phyloP scores from a whole-genome alignment of 2,888 invertebrate species.

The Coenonympha glycerion region DNA sequence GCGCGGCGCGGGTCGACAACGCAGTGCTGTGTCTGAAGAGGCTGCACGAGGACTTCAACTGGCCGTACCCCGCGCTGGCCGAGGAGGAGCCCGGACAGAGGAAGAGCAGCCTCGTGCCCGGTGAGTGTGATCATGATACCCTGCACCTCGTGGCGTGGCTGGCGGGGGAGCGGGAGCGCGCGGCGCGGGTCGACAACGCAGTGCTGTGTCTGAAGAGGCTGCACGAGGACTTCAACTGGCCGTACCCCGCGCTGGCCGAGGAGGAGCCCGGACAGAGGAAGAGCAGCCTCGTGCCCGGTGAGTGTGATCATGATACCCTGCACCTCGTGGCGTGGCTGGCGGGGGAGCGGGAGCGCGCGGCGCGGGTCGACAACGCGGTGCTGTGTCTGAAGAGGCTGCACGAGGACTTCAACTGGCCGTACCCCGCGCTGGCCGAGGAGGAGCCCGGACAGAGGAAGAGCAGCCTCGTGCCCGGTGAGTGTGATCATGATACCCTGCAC shows the following conservation, averaged over 20 bases:
- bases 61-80: conserved; percentile 87
- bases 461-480: no score
- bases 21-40: conserved; percentile 89
- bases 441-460: no score
- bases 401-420: no score
- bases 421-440: no score
- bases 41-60: conserved; percentile 92
- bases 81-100: conserved; percentile 52
- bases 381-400: no score
- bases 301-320: conserved; percentile 17
- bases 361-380: no score
- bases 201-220: conserved; percentile 87
- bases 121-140: conserved; percentile 36
- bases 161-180: conserved; percentile 87
- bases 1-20: conserved; percentile 90
- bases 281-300: conserved; percentile 55
- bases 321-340: no score
- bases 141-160: conserved; percentile 89
- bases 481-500: no score
- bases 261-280: conserved; percentile 54
- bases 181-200: conserved; percentile 90
- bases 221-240: conserved; percentile 94
- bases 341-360: no score
- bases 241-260: conserved; percentile 81
- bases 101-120: conserved; percentile 54